Base-by-base conservation (phyloP, 2,888 invertebrate species). In the Malacosoma neustria region DNA sequence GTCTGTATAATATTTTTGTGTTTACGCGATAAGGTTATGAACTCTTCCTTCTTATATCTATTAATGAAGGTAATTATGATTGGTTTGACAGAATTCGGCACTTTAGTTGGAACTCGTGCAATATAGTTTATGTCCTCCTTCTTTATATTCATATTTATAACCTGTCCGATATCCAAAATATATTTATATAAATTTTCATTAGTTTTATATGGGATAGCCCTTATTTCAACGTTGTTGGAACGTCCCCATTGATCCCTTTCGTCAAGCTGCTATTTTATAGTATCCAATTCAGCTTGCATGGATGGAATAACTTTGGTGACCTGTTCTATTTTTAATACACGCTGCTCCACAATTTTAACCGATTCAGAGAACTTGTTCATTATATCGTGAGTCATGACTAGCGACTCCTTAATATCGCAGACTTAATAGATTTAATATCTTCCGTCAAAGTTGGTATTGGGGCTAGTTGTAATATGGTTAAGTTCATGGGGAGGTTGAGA, bases 11-110 rank as follows among this genome's bases (percentile, higher is more conserved):
- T 33, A 2, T 29, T 15, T 1, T 30, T 35, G 22, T 29, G 34
- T n/a, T n/a, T n/a, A 30, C 40, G 34, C 3, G 38, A 37, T 3
- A 39, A 34, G 3, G 39, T 38, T 2, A 41, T 30, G 33, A 43
- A 46, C 15, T 43, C 40, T 11, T 46, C 43, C 14, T 47, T 47
- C 1, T 37, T 32, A 3, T 44, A 42, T 2, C 42, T 22, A n/a
- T 37, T 38, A 13, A n/a, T 14, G 34, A 46, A 46, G 11, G 35
- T 29, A 1, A 41, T 33, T 11, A 46, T 35, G 3, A 45, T 42
- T 1, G 45, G 38, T 34, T 43, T 43, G 6, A 33, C 14, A 11
- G 31, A 33, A 11, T 34, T 33, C 13, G 35, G 38, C n/a, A 38
- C 38, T 1, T 14, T 11, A 7, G 33, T 34, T 9, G 45, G 45